Conservation (phyloP, 2,888 invertebrate genomes). For the Agapetus fuscipes region DNA sequence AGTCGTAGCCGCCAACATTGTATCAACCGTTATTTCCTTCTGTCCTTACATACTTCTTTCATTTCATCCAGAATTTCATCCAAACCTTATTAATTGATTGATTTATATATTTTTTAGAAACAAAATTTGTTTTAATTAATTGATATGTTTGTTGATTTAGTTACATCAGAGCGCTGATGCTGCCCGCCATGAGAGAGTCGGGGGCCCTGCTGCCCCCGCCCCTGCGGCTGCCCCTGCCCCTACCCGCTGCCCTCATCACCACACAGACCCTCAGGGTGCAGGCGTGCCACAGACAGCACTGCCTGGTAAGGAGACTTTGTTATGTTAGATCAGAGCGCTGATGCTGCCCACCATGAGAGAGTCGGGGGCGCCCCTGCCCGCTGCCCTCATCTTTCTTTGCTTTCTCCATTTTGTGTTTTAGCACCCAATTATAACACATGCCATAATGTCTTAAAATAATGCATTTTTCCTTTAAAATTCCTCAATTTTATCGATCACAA, state of each 20-base stretch:
- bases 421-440: too few relatives aligned
- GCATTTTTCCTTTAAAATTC: too few relatives aligned
- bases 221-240: slow-evolving; percentile 17
- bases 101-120: too few relatives aligned
- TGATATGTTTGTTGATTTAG: slow-evolving; percentile 8
- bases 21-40: too few relatives aligned
- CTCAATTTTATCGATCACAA: too few relatives aligned
- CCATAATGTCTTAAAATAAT: too few relatives aligned
- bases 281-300: slow-evolving; percentile 58
- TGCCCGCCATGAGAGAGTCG: slow-evolving; percentile 21
- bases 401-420: too few relatives aligned
- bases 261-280: slow-evolving; percentile 17
- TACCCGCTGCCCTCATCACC: slow-evolving; percentile 13
- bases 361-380: slow-evolving; percentile 57
- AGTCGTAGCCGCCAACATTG: too few relatives aligned
- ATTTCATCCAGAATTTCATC: too few relatives aligned
- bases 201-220: slow-evolving; percentile 57
- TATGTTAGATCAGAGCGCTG: slow-evolving; percentile 16
- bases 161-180: slow-evolving; percentile 17
- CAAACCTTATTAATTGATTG: too few relatives aligned
- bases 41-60: too few relatives aligned
- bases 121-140: too few relatives aligned
- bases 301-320: slow-evolving; percentile 59
- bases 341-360: slow-evolving; percentile 16
- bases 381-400: slow-evolving; percentile 17